These are phyloP conservation scores for Melanotaenia parkinsoni DNA, from an alignment of 2,797 vertebrate species.

Conservation along the genomic window DNA sequence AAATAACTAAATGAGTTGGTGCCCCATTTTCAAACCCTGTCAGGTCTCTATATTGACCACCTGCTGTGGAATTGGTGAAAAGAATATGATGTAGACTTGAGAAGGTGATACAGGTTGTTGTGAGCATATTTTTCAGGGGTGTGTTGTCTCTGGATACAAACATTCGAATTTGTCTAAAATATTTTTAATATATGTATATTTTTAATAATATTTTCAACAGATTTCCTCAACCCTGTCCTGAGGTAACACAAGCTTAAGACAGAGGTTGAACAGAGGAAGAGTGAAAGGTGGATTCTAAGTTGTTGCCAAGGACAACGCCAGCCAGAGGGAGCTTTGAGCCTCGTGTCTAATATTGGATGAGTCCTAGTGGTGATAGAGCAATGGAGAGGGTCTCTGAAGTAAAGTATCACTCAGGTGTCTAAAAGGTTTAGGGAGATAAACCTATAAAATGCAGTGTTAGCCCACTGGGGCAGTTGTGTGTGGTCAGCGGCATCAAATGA, in stretches of 20 bases:
- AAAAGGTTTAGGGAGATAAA: slow-evolving; percentile 70
- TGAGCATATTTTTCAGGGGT: slow-evolving; percentile 39
- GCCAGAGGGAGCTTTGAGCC: slow-evolving; percentile 53
- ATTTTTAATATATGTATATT: slow-evolving; percentile 22
- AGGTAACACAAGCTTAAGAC: slow-evolving; percentile 35
- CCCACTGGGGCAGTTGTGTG: slow-evolving; percentile 31
- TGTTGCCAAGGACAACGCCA: slow-evolving; percentile 71
- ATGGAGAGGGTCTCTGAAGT: slow-evolving; percentile 52
- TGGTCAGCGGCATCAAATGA: slow-evolving; percentile 51
- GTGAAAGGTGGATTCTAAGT: slow-evolving; percentile 43
- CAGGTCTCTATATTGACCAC: slow-evolving; percentile 40
- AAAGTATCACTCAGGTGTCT: slow-evolving; percentile 68
- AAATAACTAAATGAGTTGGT: slow-evolving; percentile 52
- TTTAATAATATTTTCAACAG: slow-evolving; percentile 31
- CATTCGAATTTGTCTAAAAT: slow-evolving; percentile 30
- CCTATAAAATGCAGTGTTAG: slow-evolving; percentile 55
- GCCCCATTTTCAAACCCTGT: slow-evolving; percentile 40
- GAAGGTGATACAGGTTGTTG: slow-evolving; percentile 13
- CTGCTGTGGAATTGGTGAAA: slow-evolving; percentile 21
- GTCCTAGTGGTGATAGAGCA: slow-evolving; percentile 45
- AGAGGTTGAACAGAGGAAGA: slow-evolving; percentile 7
- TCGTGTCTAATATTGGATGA: slow-evolving; percentile 57
- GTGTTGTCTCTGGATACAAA: slow-evolving; percentile 43
- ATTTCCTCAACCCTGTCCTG: slow-evolving; percentile 31
- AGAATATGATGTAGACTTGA: slow-evolving; percentile 21